Evolutionary conservation across 2,888 invertebrate genomes (phyloP).

Genomic region (Brenthis hecate): DNA sequence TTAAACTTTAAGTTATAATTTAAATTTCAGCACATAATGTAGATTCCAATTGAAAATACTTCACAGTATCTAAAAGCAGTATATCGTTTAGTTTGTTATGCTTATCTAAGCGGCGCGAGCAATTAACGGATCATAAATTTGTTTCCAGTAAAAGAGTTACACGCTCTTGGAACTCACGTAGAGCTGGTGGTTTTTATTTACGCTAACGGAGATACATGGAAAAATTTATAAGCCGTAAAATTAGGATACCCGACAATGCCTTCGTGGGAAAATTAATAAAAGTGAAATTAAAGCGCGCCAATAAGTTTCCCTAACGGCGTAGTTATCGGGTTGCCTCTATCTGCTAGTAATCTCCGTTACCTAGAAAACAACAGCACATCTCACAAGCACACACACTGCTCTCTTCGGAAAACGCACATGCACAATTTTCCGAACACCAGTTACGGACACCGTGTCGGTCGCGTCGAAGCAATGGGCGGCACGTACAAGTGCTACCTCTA

Average conservation of each 20-base stretch:
- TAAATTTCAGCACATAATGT: neutral
- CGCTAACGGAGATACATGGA: slow-evolving; percentile 30
- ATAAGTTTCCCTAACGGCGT: slow-evolving; percentile 31
- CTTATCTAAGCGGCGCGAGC: slow-evolving; percentile 72
- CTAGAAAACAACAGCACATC: slow-evolving; percentile 82
- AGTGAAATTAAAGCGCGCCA: slow-evolving; percentile 59
- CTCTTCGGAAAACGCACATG: slow-evolving; percentile 81
- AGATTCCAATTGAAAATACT: slow-evolving; percentile 22
- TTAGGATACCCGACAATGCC: slow-evolving; percentile 40
- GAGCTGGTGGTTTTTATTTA: slow-evolving; percentile 38
- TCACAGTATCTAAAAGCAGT: slow-evolving; percentile 24
- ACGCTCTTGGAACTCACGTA: slow-evolving; percentile 51
- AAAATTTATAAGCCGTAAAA: slow-evolving; percentile 7
- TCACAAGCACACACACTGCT: slow-evolving; percentile 80
- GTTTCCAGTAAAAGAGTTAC: slow-evolving; percentile 57
- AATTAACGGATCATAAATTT: slow-evolving; percentile 73
- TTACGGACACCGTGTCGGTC: slow-evolving; percentile 81
- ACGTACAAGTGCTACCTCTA: slow-evolving; percentile 74
- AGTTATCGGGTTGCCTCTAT: slow-evolving; percentile 70
- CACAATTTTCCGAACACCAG: slow-evolving; percentile 82
- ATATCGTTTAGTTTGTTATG: slow-evolving; percentile 54
- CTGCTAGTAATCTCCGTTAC: slow-evolving; percentile 69
- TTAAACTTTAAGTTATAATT: too few species aligned
- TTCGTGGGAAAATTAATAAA: slow-evolving; percentile 56
- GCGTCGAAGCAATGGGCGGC: slow-evolving; percentile 74